phyloP scores from a whole-genome alignment of 2,888 invertebrate species.

The Caradrina kadenii region DNA sequence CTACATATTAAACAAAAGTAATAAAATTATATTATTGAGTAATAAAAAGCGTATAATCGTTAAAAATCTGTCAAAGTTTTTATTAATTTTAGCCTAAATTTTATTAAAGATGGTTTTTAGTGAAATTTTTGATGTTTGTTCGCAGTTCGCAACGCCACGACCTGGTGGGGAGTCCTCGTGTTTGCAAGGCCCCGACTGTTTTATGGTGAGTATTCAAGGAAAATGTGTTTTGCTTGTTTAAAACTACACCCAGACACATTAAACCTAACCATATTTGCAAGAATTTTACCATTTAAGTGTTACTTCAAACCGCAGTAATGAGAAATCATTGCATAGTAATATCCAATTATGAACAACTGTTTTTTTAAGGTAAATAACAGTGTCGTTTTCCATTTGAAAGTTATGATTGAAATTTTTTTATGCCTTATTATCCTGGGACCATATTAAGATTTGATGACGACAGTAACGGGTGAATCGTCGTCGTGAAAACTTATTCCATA shows the following conservation, averaged over 20 bases:
- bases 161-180: conserved; percentile 92
- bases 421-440: too few species aligned
- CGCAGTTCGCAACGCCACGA: conserved; percentile 92
- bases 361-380: not conserved
- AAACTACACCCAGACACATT: conserved; percentile 23
- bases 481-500: too few species aligned
- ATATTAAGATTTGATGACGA: too few species aligned
- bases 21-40: conserved; percentile 45
- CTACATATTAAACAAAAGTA: conserved; percentile 37
- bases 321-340: conserved; percentile 6
- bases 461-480: too few species aligned
- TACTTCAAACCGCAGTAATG: conserved; percentile 17
- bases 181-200: conserved; percentile 93
- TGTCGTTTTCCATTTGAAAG: not conserved
- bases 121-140: conserved; percentile 84
- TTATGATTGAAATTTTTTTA: too few species aligned
- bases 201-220: conserved; percentile 91
- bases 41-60: conserved; percentile 48
- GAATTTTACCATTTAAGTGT: not conserved
- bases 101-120: conserved; percentile 53
- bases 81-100: conserved; percentile 41
- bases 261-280: not conserved
- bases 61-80: conserved; percentile 30
- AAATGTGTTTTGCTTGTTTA: conserved; percentile 21
- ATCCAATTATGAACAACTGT: not conserved